phyloP scores from a whole-genome alignment of 2,113 vertebrate species.

The Ailurus styani region DNA sequence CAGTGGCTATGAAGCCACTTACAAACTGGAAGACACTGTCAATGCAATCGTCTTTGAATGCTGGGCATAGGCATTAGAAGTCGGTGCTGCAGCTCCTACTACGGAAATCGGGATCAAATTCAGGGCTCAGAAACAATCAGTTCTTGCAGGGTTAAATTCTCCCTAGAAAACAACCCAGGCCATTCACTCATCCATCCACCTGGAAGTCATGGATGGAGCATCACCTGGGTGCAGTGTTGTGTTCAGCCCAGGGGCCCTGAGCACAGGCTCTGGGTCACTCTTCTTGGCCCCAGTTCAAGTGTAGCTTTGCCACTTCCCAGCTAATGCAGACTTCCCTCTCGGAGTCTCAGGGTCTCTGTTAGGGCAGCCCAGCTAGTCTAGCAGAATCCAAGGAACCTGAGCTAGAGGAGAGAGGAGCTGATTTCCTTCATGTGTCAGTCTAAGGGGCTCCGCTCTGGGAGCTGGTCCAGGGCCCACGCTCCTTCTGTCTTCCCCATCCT shows the following conservation, averaged over 20 bases:
- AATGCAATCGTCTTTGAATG: background rate
- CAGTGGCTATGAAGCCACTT: background rate
- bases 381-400: background rate
- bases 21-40: background rate
- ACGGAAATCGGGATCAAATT: background rate
- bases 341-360: background rate
- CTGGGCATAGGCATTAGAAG: background rate
- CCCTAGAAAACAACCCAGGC: background rate
- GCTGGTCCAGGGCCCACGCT: background rate
- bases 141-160: background rate
- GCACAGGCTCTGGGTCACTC: background rate
- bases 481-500: background rate
- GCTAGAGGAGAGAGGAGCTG: background rate
- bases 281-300: background rate
- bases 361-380: background rate
- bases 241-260: background rate
- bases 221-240: background rate
- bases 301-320: too few species aligned
- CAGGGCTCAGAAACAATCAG: background rate
- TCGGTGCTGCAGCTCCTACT: background rate
- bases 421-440: background rate
- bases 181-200: background rate
- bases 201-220: background rate
- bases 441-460: background rate
- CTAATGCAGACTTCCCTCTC: background rate